These are phyloP conservation scores for Leuctra nigra DNA, from an alignment of 2,888 invertebrate species.

Conservation along the genomic window DNA sequence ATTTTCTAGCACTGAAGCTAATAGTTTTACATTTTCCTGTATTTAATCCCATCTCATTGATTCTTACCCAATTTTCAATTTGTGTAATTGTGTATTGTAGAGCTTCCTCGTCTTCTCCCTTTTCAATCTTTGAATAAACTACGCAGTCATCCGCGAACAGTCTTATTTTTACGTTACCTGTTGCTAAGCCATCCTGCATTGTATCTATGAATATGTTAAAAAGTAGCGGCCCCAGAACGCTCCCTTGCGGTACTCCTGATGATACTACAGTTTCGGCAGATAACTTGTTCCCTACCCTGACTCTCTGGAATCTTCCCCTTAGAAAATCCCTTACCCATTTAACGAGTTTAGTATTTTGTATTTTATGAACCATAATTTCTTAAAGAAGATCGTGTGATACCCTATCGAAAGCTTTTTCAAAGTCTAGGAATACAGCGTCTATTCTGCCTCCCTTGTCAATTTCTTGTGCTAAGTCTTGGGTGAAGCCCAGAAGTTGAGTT, in stretches of 20 bases:
- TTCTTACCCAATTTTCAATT: neutral
- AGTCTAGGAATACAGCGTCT: neutral
- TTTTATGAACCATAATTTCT: neutral
- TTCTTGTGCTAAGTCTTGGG: neutral
- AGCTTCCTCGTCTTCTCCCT: neutral
- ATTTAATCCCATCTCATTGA: neutral
- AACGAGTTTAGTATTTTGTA: neutral
- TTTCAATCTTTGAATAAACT: neutral
- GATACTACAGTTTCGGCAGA: neutral
- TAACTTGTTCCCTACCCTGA: neutral
- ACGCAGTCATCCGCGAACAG: neutral
- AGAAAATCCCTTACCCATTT: neutral
- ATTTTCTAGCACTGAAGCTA: neutral
- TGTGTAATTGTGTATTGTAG: neutral
- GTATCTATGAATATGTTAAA: neutral
- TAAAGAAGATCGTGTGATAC: neutral
- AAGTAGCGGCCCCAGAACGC: neutral
- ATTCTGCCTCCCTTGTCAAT: neutral
- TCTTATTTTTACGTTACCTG: neutral
- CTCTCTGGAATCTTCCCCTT: neutral
- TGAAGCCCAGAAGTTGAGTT: neutral
- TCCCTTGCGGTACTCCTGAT: slow-evolving; percentile 5
- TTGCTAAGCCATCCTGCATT: neutral
- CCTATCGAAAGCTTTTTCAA: neutral
- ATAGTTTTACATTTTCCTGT: neutral